A percentile compares a stretch with the other conserved stretches of the same genome.
These are phyloP conservation scores for Ginglymostoma cirratum DNA, from an alignment of 2,113 vertebrate genomes.

Conservation along the genomic window DNA sequence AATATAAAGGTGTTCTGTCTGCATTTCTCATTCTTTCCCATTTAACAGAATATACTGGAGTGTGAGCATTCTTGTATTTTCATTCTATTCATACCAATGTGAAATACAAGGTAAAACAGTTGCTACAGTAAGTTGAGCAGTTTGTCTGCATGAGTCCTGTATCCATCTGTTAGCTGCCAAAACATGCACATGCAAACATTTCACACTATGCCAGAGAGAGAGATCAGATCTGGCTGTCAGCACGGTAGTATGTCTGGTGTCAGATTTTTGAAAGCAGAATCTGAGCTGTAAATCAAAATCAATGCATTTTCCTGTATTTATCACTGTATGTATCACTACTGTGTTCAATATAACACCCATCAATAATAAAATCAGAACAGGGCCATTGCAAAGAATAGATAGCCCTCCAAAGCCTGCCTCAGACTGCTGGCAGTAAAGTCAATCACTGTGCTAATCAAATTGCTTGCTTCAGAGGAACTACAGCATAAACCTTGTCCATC, in stretches of 20 bases:
- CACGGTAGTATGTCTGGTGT: neutral
- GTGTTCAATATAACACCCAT: neutral
- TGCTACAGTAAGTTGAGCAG: slow-evolving; percentile 6
- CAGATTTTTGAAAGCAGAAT: neutral
- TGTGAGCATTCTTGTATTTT: neutral
- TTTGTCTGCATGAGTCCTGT: neutral
- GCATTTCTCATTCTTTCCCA: neutral
- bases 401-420: neutral
- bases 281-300: neutral
- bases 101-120: neutral
- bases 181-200: slow-evolving; percentile 13
- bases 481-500: neutral
- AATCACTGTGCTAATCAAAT: neutral
- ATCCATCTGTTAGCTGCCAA: slow-evolving; percentile 30
- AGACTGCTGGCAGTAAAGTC: neutral
- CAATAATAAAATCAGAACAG: neutral
- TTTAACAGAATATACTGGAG: neutral
- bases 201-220: neutral
- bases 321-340: neutral
- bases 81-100: neutral
- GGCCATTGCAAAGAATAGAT: neutral
- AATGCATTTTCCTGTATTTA: neutral
- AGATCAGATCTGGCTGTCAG: slow-evolving; percentile 10
- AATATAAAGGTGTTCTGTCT: neutral
- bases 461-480: neutral